A percentile compares a stretch with the other conserved stretches of the same genome.
Conservation (phyloP, 2,797 vertebrate species). For the Ambastaia sidthimunki region DNA sequence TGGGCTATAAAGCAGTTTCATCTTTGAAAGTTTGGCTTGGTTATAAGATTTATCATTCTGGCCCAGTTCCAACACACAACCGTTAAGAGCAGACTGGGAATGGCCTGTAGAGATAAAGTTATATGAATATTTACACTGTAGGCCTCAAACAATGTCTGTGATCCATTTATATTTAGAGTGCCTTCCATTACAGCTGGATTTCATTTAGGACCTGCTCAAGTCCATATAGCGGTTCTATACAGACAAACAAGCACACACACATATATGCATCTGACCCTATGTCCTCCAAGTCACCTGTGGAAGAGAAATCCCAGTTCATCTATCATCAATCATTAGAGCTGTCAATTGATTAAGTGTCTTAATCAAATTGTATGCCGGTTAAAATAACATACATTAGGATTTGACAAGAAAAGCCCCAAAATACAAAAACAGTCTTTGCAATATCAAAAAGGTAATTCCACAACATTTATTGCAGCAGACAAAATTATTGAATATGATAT, state of each 20-base stretch:
- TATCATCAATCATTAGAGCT: neutral
- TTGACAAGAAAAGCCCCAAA: no score
- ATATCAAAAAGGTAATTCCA: no score
- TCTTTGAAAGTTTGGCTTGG: constrained; percentile 29
- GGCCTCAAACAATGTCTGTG: constrained; percentile 46
- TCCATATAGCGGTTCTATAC: constrained; percentile 19
- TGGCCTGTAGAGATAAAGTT: constrained; percentile 44
- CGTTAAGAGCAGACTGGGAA: constrained; percentile 20
- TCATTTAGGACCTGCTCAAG: constrained; percentile 42
- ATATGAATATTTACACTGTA: constrained; percentile 53
- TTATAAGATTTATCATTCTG: constrained; percentile 27
- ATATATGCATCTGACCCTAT: neutral
- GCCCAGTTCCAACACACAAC: constrained; percentile 21
- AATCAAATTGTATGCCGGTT: neutral
- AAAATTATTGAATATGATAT: no score
- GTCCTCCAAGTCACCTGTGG: neutral
- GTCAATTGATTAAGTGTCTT: neutral
- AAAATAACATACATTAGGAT: no score
- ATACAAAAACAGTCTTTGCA: no score
- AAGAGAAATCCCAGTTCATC: no score
- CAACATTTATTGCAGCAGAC: no score
- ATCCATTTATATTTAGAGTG: constrained; percentile 43
- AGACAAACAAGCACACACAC: neutral
- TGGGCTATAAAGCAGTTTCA: constrained; percentile 29
- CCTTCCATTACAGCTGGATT: constrained; percentile 52